Base-by-base conservation (phyloP, 2,797 vertebrate species). In the Arrhamphus sclerolepis region DNA sequence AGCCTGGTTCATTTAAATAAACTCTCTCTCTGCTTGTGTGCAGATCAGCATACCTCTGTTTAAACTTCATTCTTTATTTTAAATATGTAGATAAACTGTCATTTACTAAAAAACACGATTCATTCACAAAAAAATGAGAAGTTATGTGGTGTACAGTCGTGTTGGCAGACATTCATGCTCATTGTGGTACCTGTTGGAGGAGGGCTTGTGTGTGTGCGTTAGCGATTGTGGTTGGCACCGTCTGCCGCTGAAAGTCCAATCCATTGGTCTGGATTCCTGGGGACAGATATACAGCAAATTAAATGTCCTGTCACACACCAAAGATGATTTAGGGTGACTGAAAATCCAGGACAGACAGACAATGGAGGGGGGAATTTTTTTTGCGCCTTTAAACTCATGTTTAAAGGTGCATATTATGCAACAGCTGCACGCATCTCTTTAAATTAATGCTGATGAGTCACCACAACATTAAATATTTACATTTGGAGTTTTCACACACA, bases 191-290 rank as follows among this genome's bases (percentile, higher is more conserved):
- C 97, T 99, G 98, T 92, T 99, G 97, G 89, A 99, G 93, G 87
- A 99, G 94, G 88, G 97, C 97, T 93, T 98, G 97, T 89, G 97
- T 95, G 70, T 99, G 98, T 90, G 98, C 97, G 80, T 95, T 96
- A 83, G 96, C 95, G 90, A 99, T 95, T 82, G 96, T 94, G 84
- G 96, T 94, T 74, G 96, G 93, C 91, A 97, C 92, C 65, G 92
- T 91, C 89, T 97, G 97, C 92, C 97, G 96, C 78, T 96, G 95
- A 93, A 98, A 98, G 93, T 99, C 98, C 92, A 99, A 94, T 88
- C 97, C 98, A 78, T 99, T 99, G 75, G 90, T 96, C 90, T 98
- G 96, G 60, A 96, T 94, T 93, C 95, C 98, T 99, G 70, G 77
- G 62, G 86, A 72, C 66, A 86, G 78, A 86, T 75, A 80, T 13